Percentiles rank a stretch among this genome's conserved stretches.
Conservation (phyloP, 2,888 invertebrate genomes). For the Trissoscelio sp. region DNA sequence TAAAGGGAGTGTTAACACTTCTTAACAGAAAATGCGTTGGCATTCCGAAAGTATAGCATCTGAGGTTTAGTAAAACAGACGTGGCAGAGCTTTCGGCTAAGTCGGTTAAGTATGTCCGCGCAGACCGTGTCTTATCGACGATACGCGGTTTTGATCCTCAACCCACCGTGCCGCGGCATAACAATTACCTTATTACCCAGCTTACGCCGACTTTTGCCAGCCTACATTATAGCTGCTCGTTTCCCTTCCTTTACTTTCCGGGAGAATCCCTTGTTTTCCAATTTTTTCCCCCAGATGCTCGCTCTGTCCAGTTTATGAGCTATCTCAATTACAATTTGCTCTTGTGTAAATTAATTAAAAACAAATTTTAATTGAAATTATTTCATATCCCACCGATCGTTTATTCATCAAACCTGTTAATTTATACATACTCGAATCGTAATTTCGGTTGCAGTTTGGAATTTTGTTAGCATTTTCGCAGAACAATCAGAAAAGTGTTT, state of each 20-base stretch:
- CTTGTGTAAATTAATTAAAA: not conserved
- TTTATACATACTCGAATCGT: too few species aligned
- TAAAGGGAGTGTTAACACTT: conserved; percentile 14
- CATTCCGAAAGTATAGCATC: conserved; percentile 49
- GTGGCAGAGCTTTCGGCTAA: conserved; percentile 72
- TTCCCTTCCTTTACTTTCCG: conserved; percentile 14
- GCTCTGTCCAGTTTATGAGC: not conserved
- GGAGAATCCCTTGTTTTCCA: conserved; percentile 33
- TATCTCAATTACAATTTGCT: not conserved
- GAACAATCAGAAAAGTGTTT: too few species aligned
- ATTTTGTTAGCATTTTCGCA: too few species aligned
- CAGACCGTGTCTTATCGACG: conserved; percentile 82
- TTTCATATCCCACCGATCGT: too few species aligned
- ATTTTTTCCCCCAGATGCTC: conserved; percentile 30
- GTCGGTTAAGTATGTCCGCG: conserved; percentile 81
- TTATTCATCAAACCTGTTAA: too few species aligned
- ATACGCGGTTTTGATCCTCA: conserved; percentile 81
- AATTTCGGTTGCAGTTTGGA: too few species aligned
- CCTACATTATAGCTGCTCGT: conserved; percentile 60
- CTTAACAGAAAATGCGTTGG: conserved; percentile 44
- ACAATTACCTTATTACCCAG: conserved; percentile 82
- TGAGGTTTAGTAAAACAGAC: conserved; percentile 62
- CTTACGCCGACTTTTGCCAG: conserved; percentile 66
- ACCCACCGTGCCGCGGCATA: conserved; percentile 82
- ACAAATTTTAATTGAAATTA: not conserved